Base-by-base conservation (phyloP, 2,888 invertebrate genomes). In the Ptychoptera contaminata region DNA sequence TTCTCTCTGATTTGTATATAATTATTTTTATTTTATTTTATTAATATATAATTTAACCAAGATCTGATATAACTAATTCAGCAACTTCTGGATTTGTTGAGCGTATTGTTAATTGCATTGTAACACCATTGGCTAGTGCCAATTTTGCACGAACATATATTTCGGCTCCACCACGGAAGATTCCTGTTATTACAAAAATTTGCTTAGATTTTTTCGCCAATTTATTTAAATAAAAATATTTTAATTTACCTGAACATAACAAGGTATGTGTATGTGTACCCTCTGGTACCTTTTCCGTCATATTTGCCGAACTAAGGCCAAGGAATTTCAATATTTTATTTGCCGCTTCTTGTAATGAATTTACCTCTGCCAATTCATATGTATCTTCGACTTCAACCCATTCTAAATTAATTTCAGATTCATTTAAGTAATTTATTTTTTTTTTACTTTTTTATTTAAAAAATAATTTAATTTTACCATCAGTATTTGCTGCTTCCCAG, bases 41-140 rank as follows among this genome's bases (percentile, higher is more conserved):
- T n/a, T n/a, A 11, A 7, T 32, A 7, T 32, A 11, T 32, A 11
- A 9, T 48, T 57, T 80, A 91, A 60, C 86, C 90, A 52, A 92
- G 82, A 30, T 88, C 81, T 16, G 87, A 80, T 43, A 87, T 76
- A 44, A 96, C 77, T 10, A 96, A 71, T 58, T 92, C 88, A 1
- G 90, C 86, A 1, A 94, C 79, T 51, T 82, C 80, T 42, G 83
- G 77, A 62, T 90, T 79, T 11, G 84, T 82, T 16, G 91, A 86
- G 38, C 93, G 71, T 1, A 94, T 87, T 0, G 88, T 84, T 44
- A 97, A 68, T 61, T 92, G 87, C 87, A 97, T 91, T 3, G 92
- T 92, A 0, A 96, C 87, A n/a, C 84, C 82, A 30, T 72, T 74
- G 34, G 76, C 74, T 29, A 70, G 60, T 0, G 79, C 74, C n/a